Conservation (phyloP, 64 coral and sea anemone genomes). For the Stichodactyla mertensii region DNA sequence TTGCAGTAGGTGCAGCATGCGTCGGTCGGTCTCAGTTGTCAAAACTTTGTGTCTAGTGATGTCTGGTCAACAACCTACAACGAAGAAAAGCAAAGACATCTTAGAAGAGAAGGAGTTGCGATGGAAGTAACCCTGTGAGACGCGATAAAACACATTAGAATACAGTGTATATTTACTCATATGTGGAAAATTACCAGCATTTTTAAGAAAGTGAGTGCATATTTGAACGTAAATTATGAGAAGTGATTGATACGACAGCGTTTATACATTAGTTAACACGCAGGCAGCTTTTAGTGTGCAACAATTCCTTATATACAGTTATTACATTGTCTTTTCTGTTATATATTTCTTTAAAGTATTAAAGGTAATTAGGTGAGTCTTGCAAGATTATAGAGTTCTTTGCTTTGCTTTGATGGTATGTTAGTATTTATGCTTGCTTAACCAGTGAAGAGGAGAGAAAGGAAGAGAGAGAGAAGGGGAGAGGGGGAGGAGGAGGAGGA, state of each 20-base stretch:
- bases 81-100: constrained; percentile 11
- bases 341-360: background rate
- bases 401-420: background rate
- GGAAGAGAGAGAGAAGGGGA: background rate
- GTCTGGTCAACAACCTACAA: constrained; percentile 18
- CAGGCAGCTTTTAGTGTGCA: background rate
- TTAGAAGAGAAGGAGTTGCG: background rate
- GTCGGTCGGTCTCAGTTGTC: background rate
- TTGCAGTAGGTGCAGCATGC: background rate
- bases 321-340: background rate
- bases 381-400: background rate
- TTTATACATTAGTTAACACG: background rate
- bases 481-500: background rate
- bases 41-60: constrained; percentile 10
- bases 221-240: background rate
- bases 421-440: background rate
- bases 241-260: background rate
- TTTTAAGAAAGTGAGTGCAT: background rate
- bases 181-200: background rate
- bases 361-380: background rate
- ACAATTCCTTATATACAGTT: background rate
- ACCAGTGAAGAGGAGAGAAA: background rate
- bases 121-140: background rate
- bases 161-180: background rate
- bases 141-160: background rate